A percentile compares a stretch with the other conserved stretches of the same genome.
Evolutionary conservation across 1,140 invertebrate genomes (phyloP).

Genomic region (Drepana arcuata): DNA sequence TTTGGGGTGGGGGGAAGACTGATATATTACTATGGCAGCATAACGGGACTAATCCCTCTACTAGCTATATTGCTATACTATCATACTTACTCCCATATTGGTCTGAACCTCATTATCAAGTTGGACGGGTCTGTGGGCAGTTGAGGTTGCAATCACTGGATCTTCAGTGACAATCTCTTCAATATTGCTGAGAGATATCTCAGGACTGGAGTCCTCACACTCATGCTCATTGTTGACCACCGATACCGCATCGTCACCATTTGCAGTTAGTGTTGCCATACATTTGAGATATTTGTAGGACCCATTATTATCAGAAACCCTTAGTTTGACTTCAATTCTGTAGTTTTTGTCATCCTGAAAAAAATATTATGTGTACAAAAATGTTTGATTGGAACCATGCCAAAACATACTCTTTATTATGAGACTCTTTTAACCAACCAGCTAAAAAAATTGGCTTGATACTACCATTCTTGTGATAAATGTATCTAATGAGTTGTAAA

Average conservation of each 20-base stretch:
- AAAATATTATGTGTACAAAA: too few relatives aligned
- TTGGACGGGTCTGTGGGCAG: conserved; percentile 29
- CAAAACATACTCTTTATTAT: too few relatives aligned
- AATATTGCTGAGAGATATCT: background rate
- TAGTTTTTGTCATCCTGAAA: conserved; percentile 29
- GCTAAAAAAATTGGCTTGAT: too few relatives aligned
- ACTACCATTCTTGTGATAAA: too few relatives aligned
- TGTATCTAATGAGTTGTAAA: too few relatives aligned
- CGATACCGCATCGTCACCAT: conserved; percentile 18
- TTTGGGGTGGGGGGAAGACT: too few relatives aligned
- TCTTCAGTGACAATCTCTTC: conserved; percentile 11
- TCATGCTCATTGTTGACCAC: conserved; percentile 30
- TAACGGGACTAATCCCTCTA: too few relatives aligned
- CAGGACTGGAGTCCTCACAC: conserved; percentile 19
- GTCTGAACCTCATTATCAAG: conserved; percentile 52
- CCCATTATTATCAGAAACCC: conserved; percentile 26
- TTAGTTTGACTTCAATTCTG: conserved; percentile 28
- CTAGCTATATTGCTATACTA: too few relatives aligned
- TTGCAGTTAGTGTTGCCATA: conserved; percentile 26
- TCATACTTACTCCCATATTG: conserved; percentile 33
- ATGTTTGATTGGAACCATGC: too few relatives aligned
- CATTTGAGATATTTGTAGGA: conserved; percentile 29
- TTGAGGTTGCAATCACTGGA: conserved; percentile 9
- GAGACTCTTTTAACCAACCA: too few relatives aligned
- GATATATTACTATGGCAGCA: too few relatives aligned